Evolutionary conservation across 2,888 invertebrate species (phyloP), one percentile per base, ranked within the genome.

Genomic region (Agonum fuliginosum): DNA sequence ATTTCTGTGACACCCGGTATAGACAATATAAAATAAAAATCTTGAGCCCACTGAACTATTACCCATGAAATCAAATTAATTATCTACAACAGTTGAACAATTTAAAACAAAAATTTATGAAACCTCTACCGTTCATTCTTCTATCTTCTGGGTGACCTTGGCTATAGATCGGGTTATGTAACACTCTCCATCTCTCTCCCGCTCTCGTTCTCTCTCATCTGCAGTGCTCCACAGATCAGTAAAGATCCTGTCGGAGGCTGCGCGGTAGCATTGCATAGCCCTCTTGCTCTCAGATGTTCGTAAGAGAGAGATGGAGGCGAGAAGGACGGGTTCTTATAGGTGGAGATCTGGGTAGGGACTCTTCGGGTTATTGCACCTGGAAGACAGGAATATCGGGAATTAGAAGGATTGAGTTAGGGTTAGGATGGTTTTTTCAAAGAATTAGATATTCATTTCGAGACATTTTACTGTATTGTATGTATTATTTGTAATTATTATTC

Each of bases 121-220:
- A 1, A 20, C 22, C 12, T 24, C n/a, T 37, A 37, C 12, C 10
- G 4, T 37, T 2, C 37, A 37, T 24, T n/a, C n/a, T n/a, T 24
- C 12, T 54, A 12, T 54, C 48, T 54, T n/a, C 12, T 37, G 37
- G 70, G 17, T 58, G 58, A 73, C 73, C 73, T 73, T 73, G 73
- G 41, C 27, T 20, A 73, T 37, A 41, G 54, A 73, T 58, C 58
- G 17, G 58, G 58, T 73, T 73, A 73, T 34, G 58, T 73, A 73
- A 73, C 58, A 22, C 24, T 62, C 8, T 3, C 30, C 34, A 17
- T 62, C 62, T 62, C 54, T 54, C 54, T 54, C 12, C 10, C 62
- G 12, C 62, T 62, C 62, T 62, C 54, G 22, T 24, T 54, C 12
- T 10, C 62, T 30, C 62, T 62, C 14, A 34, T 34, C 62, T 62